Base-by-base conservation (phyloP, 2,797 vertebrate genomes). In the Leontopithecus rosalia region DNA sequence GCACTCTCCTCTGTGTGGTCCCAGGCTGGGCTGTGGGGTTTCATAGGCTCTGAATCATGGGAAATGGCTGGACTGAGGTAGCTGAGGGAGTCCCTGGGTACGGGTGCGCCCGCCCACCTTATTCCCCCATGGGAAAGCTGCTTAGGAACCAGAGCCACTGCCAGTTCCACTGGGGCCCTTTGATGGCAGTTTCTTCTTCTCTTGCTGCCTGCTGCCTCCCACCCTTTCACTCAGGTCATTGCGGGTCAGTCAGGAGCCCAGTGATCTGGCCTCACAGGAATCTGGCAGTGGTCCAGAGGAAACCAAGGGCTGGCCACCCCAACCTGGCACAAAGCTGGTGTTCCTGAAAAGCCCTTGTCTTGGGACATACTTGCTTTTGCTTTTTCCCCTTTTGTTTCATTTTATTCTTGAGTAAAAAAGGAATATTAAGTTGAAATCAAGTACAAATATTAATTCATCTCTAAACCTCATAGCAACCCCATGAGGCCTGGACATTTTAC, bases 321-420 rank as follows among this genome's bases (percentile, higher is more conserved):
- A 12, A 55, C 72, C 82, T 92, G 95, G 81, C 90, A 70, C n/a
- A 24, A 5, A 89, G 46, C 87, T 6, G 30, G 33, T 81, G 85
- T 96, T 96, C 97, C 93, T 96, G 91, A 95, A 96, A 96, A 97
- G 94, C 55, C 57, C 58, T 93, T 77, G 26, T 96, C 50, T 61
- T 64, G 75, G 57, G 61, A 97, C 17, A 2, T 30, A 22, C 52
- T 79, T 50, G 72, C 33, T 57, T 93, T 76, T 46, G 28, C 57
- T 57, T 46, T 46, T 50, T 20, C 30, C 39, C 20, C 13, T 55
- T 70, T 64, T 13, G 4, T 80, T 88, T 46, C 33, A 20, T 70
- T 88, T 93, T 92, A 24, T 76, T 95, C 75, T 41, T 93, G 36
- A 24, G 50, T 89, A 83, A 89, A 22, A 24, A 58, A 76, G 84